These are phyloP conservation scores for Psilanteris sp. DNA, from an alignment of 1,140 invertebrate species.

Conservation along the genomic window DNA sequence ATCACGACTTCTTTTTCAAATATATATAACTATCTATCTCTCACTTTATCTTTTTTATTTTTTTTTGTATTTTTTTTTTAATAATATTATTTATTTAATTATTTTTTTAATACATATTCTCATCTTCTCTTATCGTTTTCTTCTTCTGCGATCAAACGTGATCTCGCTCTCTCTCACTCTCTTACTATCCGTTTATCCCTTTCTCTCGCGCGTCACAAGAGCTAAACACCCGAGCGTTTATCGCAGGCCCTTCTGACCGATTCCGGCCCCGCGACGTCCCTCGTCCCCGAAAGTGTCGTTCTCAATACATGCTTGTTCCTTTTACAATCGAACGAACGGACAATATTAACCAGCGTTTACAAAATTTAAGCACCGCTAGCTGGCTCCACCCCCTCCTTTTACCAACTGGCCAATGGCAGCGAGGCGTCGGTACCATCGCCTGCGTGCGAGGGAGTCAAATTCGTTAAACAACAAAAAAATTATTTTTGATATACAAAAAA, in stretches of 20 bases:
- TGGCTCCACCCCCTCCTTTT: slow-evolving; percentile 80
- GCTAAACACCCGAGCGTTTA: no score
- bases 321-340: slow-evolving; percentile 71
- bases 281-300: slow-evolving; percentile 38
- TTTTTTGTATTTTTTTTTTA: no score
- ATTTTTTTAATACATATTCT: no score
- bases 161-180: no score
- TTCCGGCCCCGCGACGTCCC: background rate
- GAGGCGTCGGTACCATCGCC: slow-evolving; percentile 66
- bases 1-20: slow-evolving; percentile 25
- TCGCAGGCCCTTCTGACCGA: no score
- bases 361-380: slow-evolving; percentile 78
- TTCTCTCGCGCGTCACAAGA: no score
- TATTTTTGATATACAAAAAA: slow-evolving; percentile 34
- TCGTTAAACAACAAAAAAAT: slow-evolving; percentile 46
- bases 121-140: no score
- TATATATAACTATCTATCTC: background rate
- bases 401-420: slow-evolving; percentile 78
- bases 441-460: slow-evolving; percentile 51
- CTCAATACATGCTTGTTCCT: slow-evolving; percentile 52
- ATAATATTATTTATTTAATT: no score
- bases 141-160: no score
- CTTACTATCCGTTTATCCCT: no score
- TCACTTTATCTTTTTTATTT: no score
- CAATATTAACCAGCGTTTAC: slow-evolving; percentile 71